Base-by-base conservation (phyloP, 2,888 invertebrate genomes). In the Minunthozetes semirufus region DNA sequence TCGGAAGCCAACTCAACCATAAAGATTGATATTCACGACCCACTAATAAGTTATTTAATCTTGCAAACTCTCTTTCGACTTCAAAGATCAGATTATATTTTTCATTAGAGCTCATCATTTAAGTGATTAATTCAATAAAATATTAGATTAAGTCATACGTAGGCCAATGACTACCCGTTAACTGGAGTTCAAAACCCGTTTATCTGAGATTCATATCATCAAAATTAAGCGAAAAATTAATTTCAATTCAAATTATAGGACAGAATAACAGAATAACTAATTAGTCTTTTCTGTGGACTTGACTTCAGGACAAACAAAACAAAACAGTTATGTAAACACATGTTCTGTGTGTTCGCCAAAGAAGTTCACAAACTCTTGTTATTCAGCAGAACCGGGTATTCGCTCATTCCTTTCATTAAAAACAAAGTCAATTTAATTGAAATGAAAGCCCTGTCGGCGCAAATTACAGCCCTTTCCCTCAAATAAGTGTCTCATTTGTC, bases 41-140 rank as follows among this genome's bases (percentile, higher is more conserved):
- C 13, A 56, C 56, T 56, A 56, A 56, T 56, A 56, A 56, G 22
- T 56, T 56, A 56, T 56, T 56, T 56, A 56, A 56, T 56, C 56
- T 56, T 25, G 33, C 33, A n/a, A n/a, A n/a, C n/a, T n/a, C n/a
- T n/a, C 25, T 25, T 56, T 56, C 22, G 1, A 56, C 11, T 25
- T 56, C 22, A 22, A 56, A 56, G 25, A 56, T 56, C 56, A 25
- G 22, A 25, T 56, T 56, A 25, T 56, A 56, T 25, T 22, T 56
- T 56, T 56, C 9, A 25, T 56, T 25, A 25, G 17, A 56, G 56
- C 25, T 25, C 56, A 56, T 53, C n/a, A 53, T 53, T n/a, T 19
- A 53, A 53, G n/a, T 19, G 53, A 15, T 53, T 56, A 56, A 56
- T 56, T 56, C 19, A 56, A 56, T 56, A 56, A 56, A 17, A 25